Conservation (phyloP, 2,888 invertebrate species). For the Chrysolina haemoptera region DNA sequence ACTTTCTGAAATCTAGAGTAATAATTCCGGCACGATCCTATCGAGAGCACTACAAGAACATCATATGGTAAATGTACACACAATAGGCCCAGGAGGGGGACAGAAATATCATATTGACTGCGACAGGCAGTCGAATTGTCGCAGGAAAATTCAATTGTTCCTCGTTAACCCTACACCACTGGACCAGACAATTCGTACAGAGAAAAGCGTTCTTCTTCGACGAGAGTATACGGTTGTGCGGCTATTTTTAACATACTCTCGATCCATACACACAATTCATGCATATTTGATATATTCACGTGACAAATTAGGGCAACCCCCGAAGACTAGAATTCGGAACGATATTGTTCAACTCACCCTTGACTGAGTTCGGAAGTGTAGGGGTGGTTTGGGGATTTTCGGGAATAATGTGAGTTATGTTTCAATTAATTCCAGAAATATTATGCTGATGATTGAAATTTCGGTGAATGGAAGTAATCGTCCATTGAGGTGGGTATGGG, state of each 20-base stretch:
- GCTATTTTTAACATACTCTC: conserved; percentile 62
- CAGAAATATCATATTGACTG: conserved; percentile 67
- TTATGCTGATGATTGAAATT: not conserved
- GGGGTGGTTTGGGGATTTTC: conserved; percentile 30
- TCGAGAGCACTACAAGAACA: conserved; percentile 58
- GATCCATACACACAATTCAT: conserved; percentile 67
- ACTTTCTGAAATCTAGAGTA: conserved; percentile 50
- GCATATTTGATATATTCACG: conserved; percentile 70
- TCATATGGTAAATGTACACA: conserved; percentile 68
- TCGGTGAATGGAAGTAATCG: no score
- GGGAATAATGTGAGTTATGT: conserved; percentile 14
- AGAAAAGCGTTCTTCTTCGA: not conserved
- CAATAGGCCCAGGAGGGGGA: conserved; percentile 59
- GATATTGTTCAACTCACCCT: conserved; percentile 65
- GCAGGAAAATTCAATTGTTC: conserved; percentile 69
- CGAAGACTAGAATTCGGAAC: conserved; percentile 61
- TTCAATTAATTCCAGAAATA: conserved; percentile 3
- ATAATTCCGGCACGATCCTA: conserved; percentile 46
- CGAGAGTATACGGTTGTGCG: conserved; percentile 52
- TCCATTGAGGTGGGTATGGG: no score
- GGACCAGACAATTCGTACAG: conserved; percentile 51
- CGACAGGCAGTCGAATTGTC: conserved; percentile 64
- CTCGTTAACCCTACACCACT: conserved; percentile 69
- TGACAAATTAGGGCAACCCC: conserved; percentile 67
- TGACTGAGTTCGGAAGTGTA: conserved; percentile 42